Conservation (phyloP, 2,888 invertebrate genomes). For the Stenurella melanura region DNA sequence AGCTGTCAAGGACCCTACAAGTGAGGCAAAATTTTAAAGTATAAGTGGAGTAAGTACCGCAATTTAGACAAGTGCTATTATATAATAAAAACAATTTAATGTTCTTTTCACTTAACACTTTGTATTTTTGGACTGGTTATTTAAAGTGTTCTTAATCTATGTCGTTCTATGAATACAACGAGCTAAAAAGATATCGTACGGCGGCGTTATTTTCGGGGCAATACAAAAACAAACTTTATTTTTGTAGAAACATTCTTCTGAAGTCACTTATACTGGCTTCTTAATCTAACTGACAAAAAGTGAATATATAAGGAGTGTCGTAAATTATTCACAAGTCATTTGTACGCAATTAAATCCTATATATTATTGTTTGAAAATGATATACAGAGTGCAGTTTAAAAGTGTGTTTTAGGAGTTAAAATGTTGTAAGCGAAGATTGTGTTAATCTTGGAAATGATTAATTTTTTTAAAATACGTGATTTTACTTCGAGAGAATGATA, state of each 20-base stretch:
- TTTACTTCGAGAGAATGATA: too few relatives aligned
- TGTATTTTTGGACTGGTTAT: conserved; percentile 53
- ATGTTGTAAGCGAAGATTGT: too few relatives aligned
- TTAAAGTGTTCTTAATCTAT: conserved; percentile 52
- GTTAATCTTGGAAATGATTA: too few relatives aligned
- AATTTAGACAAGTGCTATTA: conserved; percentile 52
- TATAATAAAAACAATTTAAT: conserved; percentile 56
- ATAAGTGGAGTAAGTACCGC: conserved; percentile 24
- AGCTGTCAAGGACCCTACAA: conserved; percentile 12
- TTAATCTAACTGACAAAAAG: neutral
- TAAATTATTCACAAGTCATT: too few relatives aligned
- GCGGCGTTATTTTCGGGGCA: conserved; percentile 49
- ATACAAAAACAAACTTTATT: conserved; percentile 52
- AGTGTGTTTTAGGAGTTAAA: too few relatives aligned
- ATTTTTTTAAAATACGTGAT: too few relatives aligned
- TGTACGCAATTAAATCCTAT: too few relatives aligned
- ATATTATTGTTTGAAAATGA: too few relatives aligned
- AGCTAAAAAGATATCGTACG: conserved; percentile 41
- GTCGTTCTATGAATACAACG: conserved; percentile 53
- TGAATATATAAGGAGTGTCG: neutral
- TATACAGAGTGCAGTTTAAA: too few relatives aligned
- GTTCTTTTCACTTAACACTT: conserved; percentile 53
- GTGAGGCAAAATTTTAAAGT: conserved; percentile 12
- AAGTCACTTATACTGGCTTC: conserved; percentile 1
- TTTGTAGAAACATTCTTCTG: conserved; percentile 49